These are phyloP conservation scores for Drosophila crucigera DNA, from an alignment of 2,888 invertebrate species.

Conservation along the genomic window DNA sequence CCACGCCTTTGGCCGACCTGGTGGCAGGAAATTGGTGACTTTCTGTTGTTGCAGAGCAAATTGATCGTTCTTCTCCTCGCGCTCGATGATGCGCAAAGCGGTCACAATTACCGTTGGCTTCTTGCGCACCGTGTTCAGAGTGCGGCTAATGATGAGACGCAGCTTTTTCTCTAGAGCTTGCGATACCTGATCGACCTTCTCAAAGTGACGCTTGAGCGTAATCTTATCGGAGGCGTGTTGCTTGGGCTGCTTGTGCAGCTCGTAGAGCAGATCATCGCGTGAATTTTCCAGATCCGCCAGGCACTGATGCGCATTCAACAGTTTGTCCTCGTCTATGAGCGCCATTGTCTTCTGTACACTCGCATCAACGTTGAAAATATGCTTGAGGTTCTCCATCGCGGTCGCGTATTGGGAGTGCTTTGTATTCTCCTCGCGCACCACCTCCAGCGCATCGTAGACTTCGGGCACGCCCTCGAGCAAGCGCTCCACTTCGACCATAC, in stretches of 20 bases:
- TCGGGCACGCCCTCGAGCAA: slow-evolving; percentile 91
- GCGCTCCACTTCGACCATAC: slow-evolving; percentile 91
- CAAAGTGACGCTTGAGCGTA: slow-evolving; percentile 97
- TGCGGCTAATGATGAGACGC: slow-evolving; percentile 94
- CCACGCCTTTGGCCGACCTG: slow-evolving; percentile 97
- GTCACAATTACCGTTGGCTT: slow-evolving; percentile 98
- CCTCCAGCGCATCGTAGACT: slow-evolving; percentile 92
- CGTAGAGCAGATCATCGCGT: slow-evolving; percentile 97
- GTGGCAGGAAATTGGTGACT: slow-evolving; percentile 94
- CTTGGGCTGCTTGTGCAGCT: slow-evolving; percentile 96
- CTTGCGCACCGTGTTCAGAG: slow-evolving; percentile 96
- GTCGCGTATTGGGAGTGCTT: slow-evolving; percentile 98
- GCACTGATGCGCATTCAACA: slow-evolving; percentile 97
- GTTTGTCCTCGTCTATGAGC: slow-evolving; percentile 97
- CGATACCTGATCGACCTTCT: slow-evolving; percentile 96
- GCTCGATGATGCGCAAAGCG: slow-evolving; percentile 96
- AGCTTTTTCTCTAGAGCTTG: slow-evolving; percentile 95
- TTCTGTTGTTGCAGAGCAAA: slow-evolving; percentile 89
- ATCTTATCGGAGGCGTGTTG: slow-evolving; percentile 94
- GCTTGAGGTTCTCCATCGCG: slow-evolving; percentile 98
- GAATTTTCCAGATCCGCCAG: slow-evolving; percentile 98
- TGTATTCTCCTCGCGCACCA: slow-evolving; percentile 96
- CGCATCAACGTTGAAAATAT: slow-evolving; percentile 98
- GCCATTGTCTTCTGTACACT: slow-evolving; percentile 97
- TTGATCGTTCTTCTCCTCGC: slow-evolving; percentile 97